A percentile compares a stretch with the other conserved stretches of the same genome.
phyloP scores from a whole-genome alignment of 2,797 vertebrate species.

The Champsocephalus esox region DNA sequence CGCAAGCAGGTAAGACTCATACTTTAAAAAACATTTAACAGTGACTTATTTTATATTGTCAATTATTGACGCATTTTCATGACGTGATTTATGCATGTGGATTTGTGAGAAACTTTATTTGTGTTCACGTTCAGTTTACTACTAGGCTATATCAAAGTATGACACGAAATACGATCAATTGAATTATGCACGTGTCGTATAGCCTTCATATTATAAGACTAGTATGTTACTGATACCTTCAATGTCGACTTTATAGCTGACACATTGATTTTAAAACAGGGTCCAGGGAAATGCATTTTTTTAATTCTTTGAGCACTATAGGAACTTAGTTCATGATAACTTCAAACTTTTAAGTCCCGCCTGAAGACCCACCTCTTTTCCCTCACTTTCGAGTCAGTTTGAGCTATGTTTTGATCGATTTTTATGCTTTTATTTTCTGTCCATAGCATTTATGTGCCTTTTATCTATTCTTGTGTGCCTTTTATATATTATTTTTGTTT shows the following conservation, averaged over 20 bases:
- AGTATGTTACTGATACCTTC: neutral
- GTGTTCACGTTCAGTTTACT: neutral
- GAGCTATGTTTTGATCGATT: too few species aligned
- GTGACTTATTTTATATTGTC: neutral
- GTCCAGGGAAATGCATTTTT: neutral
- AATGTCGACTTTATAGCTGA: neutral
- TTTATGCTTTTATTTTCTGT: too few species aligned
- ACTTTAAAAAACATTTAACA: neutral
- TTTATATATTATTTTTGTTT: too few species aligned
- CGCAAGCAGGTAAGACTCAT: slow-evolving; percentile 35
- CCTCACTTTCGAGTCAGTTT: too few species aligned
- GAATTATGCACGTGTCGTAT: neutral
- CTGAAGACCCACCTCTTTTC: too few species aligned
- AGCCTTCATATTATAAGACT: neutral
- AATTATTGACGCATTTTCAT: neutral
- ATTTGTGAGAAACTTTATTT: neutral
- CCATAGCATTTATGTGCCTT: too few species aligned
- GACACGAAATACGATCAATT: neutral
- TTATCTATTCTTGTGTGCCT: too few species aligned
- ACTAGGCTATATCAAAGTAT: too few species aligned
- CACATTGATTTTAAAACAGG: neutral
- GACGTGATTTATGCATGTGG: neutral
- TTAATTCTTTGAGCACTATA: neutral
- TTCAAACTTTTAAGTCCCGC: too few species aligned
- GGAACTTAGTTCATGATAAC: neutral